Conservation (phyloP, 2,888 invertebrate species). For the Andrena fulva region DNA sequence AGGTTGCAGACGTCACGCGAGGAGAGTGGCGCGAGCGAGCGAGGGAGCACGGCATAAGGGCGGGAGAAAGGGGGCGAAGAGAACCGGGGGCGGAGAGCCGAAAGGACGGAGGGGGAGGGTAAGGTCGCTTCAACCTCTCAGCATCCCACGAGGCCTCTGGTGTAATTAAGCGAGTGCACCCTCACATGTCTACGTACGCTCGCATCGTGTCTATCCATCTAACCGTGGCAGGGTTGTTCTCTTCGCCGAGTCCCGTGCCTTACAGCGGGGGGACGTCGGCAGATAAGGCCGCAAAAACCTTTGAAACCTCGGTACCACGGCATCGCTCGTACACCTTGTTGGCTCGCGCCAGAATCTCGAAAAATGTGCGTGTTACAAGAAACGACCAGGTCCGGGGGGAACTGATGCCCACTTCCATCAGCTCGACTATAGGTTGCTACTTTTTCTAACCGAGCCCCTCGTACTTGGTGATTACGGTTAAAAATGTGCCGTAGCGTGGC, state of each 20-base stretch:
- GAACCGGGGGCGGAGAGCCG: conserved; percentile 60
- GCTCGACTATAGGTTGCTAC: conserved; percentile 19
- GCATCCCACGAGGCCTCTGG: conserved; percentile 83
- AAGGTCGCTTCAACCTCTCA: conserved; percentile 82
- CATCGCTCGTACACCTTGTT: conserved; percentile 61
- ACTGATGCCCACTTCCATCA: conserved; percentile 54
- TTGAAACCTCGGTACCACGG: conserved; percentile 70
- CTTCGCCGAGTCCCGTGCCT: conserved; percentile 63
- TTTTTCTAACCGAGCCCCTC: conserved; percentile 14
- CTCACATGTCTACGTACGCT: conserved; percentile 84
- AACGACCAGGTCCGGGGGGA: conserved; percentile 50
- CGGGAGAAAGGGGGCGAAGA: conserved; percentile 61
- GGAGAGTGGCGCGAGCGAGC: conserved; percentile 32
- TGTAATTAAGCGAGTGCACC: conserved; percentile 85
- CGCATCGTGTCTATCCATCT: conserved; percentile 83
- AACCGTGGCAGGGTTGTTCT: conserved; percentile 77
- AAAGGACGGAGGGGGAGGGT: conserved; percentile 72
- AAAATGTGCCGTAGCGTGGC: background rate
- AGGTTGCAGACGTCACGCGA: conserved; percentile 72
- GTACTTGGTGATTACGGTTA: conserved; percentile 25
- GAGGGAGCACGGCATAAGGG: conserved; percentile 52
- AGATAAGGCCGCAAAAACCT: conserved; percentile 79
- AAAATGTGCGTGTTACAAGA: conserved; percentile 56
- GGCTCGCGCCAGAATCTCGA: conserved; percentile 48
- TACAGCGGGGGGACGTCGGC: conserved; percentile 66